Conservation (phyloP, 2,888 invertebrate species). For the Shargacucullia verbasci region DNA sequence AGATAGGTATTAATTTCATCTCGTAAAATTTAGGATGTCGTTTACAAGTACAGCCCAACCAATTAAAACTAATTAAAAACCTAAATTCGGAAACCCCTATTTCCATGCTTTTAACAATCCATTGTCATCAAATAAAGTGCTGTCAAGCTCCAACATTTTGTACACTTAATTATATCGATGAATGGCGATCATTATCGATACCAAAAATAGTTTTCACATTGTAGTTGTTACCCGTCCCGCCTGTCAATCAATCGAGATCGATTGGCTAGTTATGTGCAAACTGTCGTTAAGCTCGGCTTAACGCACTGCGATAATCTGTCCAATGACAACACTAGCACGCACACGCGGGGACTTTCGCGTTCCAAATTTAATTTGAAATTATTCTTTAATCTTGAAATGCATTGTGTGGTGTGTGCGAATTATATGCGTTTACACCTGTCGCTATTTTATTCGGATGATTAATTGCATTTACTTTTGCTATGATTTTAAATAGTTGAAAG, state of each 20-base stretch:
- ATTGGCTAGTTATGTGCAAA: slow-evolving; percentile 75
- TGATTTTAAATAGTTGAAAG: too few species aligned
- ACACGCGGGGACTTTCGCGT: slow-evolving; percentile 48
- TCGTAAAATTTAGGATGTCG: slow-evolving; percentile 7
- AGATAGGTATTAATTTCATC: neutral
- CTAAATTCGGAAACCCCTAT: slow-evolving; percentile 37
- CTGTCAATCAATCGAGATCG: slow-evolving; percentile 77
- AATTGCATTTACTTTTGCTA: too few species aligned
- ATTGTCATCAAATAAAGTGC: slow-evolving; percentile 41
- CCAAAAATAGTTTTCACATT: slow-evolving; percentile 48
- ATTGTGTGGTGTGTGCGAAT: neutral
- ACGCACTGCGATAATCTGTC: slow-evolving; percentile 73
- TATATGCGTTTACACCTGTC: neutral
- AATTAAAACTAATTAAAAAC: slow-evolving; percentile 41
- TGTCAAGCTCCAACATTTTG: slow-evolving; percentile 19
- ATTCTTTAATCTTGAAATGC: slow-evolving; percentile 8
- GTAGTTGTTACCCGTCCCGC: slow-evolving; percentile 56
- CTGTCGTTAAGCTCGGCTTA: slow-evolving; percentile 75
- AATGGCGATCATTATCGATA: slow-evolving; percentile 32
- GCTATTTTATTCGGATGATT: too few species aligned
- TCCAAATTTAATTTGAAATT: slow-evolving; percentile 45
- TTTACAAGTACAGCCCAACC: slow-evolving; percentile 7
- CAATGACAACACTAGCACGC: slow-evolving; percentile 73
- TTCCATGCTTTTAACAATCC: slow-evolving; percentile 27
- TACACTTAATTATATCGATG: slow-evolving; percentile 31